These are phyloP conservation scores for Hemaris fuciformis DNA, from an alignment of 2,888 invertebrate genomes.

Conservation along the genomic window DNA sequence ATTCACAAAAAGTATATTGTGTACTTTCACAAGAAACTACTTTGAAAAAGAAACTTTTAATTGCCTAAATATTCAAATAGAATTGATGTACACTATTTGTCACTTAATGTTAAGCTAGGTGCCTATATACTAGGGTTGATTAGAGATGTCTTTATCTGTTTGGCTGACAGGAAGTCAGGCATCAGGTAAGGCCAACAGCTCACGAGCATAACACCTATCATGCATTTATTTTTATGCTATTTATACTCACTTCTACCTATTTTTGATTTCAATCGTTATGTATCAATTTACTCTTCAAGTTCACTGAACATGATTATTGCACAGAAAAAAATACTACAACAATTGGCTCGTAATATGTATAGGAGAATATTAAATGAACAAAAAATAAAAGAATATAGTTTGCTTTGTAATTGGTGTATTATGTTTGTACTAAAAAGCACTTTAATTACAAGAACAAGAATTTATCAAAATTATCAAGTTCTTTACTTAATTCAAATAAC, in stretches of 20 bases:
- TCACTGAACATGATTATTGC: neutral
- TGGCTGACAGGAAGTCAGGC: slow-evolving; percentile 75
- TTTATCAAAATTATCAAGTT: neutral
- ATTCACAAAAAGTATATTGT: no score
- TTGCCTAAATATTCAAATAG: no score
- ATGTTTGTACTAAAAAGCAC: no score
- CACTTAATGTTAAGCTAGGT: slow-evolving; percentile 12
- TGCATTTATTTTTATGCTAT: slow-evolving; percentile 12
- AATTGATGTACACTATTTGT: neutral
- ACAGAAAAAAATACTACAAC: neutral
- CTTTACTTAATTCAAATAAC: no score
- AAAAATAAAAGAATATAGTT: neutral
- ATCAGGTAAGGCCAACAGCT: slow-evolving; percentile 69
- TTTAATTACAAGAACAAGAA: neutral
- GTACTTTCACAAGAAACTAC: no score
- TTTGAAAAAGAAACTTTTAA: no score
- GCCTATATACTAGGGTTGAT: slow-evolving; percentile 41
- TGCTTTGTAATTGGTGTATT: neutral
- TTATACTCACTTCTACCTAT: neutral
- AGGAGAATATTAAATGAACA: neutral
- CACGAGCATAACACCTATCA: slow-evolving; percentile 26
- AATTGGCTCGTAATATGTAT: neutral
- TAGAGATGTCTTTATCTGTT: slow-evolving; percentile 64
- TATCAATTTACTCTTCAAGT: neutral
- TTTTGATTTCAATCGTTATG: neutral